These are phyloP conservation scores for Litocranius walleri DNA, from an alignment of 2,113 vertebrate species.

Conservation along the genomic window DNA sequence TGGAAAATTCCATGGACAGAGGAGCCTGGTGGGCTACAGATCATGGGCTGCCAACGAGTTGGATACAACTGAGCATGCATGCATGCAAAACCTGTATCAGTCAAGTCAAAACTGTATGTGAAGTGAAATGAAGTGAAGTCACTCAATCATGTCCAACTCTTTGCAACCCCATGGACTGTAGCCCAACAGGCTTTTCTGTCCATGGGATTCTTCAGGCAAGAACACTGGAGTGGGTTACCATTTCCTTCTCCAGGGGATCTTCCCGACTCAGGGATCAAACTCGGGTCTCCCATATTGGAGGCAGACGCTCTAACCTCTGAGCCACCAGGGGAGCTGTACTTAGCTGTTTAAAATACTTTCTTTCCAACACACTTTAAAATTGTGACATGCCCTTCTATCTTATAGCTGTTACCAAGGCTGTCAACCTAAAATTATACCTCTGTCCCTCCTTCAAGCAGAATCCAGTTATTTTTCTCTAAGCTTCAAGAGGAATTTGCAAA, in stretches of 20 bases:
- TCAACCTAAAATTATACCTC: neutral
- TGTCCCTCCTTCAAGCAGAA: neutral
- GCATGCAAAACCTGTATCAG: accelerated
- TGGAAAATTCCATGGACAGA: neutral
- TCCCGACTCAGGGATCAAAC: too few relatives aligned
- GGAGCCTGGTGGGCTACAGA: neutral
- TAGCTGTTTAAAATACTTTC: neutral
- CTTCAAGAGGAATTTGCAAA: neutral
- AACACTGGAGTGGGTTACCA: too few relatives aligned
- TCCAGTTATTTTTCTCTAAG: neutral
- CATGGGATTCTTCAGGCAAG: too few relatives aligned
- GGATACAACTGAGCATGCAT: neutral
- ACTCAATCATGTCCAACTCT: accelerated
- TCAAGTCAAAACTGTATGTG: neutral
- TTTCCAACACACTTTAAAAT: neutral
- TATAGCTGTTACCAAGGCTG: neutral
- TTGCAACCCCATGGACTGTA: too few relatives aligned
- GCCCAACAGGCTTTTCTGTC: too few relatives aligned
- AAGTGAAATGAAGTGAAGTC: too few relatives aligned
- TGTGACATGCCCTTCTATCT: neutral
- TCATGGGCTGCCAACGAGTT: neutral
- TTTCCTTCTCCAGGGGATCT: too few relatives aligned
- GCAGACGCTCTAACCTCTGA: too few relatives aligned
- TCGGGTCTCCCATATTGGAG: too few relatives aligned
- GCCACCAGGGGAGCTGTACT: neutral